A percentile compares a stretch with the other conserved stretches of the same genome.
These are phyloP conservation scores for Hirudo medicinalis DNA, from an alignment of 1,140 invertebrate genomes.

Conservation along the genomic window DNA sequence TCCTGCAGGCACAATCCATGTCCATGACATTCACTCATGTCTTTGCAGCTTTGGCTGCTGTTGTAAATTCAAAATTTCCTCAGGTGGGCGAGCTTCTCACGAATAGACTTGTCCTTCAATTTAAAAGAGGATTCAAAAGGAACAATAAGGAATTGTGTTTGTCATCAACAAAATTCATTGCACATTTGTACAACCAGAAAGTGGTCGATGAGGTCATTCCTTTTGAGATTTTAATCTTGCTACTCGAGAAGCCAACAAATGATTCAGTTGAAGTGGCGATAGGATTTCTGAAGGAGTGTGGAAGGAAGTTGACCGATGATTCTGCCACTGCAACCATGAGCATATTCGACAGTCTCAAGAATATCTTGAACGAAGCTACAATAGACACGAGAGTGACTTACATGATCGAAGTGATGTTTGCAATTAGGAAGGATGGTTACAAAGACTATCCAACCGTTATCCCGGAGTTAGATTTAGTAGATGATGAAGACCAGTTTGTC, in stretches of 20 bases:
- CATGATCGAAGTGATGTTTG: constrained; percentile 97
- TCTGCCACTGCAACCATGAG: constrained; percentile 64
- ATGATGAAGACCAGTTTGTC: constrained; percentile 92
- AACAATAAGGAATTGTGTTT: constrained; percentile 87
- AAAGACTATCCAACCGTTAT: constrained; percentile 73
- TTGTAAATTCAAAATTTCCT: constrained; percentile 95
- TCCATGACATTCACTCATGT: constrained; percentile 96
- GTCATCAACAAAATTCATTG: constrained; percentile 78
- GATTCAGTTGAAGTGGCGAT: constrained; percentile 95
- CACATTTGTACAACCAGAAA: constrained; percentile 91
- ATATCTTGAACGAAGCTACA: constrained; percentile 81
- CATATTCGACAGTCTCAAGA: constrained; percentile 86
- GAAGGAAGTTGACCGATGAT: constrained; percentile 79
- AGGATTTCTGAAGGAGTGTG: constrained; percentile 90
- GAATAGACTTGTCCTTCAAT: constrained; percentile 80
- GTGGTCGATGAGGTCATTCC: constrained; percentile 88
- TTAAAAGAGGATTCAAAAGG: constrained; percentile 75
- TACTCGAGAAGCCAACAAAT: constrained; percentile 86
- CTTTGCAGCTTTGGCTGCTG: constrained; percentile 82
- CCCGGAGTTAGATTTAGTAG: constrained; percentile 81
- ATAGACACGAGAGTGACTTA: constrained; percentile 84
- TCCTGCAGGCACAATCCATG: constrained; percentile 89
- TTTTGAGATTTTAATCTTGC: constrained; percentile 78
- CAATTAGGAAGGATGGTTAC: constrained; percentile 80
- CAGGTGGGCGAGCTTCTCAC: constrained; percentile 88